Evolutionary conservation across 2,797 vertebrate genomes (phyloP), one percentile per base, ranked within the genome.

Genomic region (Cirrhinus molitorella): DNA sequence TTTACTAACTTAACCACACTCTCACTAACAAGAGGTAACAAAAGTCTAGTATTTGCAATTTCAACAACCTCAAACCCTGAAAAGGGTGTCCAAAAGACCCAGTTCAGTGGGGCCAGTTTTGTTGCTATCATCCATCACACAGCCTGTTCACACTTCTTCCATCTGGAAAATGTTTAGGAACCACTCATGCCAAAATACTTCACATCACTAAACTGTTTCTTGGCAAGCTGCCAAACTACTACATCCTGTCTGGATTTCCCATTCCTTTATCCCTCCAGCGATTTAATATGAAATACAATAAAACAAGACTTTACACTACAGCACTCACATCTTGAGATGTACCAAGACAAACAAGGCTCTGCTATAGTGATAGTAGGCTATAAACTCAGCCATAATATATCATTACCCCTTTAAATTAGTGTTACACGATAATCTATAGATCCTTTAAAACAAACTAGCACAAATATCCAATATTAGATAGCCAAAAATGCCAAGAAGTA

Each of bases 141-240:
- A 59, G 17, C 31, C 40, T 81, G 53, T 47, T 71, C 53, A 72
- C 67, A 81, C 67, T 72, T 57, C 57, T 63, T 37, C 19, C 79
- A 81, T 61, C 68, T 81, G 79, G 79, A 81, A 72, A 61, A 61
- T 72, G 68, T 81, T 72, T 72, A 72, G 40, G 21, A 14, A 49
- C 40, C 19, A 37, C 61, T 72, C 14, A 12, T 63, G 55, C 25
- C 53, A 71, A 61, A 71, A 81, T 61, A 72, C 51, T 80, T 71
- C 16, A 71, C 63, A 68, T 79, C 77, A 68, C 63, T 55, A 66
- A 79, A 67, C 61, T 17, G 59, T 63, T 63, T 17, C 28, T 17
- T 63, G 31, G 28, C 66, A 80, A 59, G 49, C 51, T 61, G 67
- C 40, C 67, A 80, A 37, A 80, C 76, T 74, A 55, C 19, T 68